phyloP scores from a whole-genome alignment of 1,140 invertebrate species.

The Lethocerus indicus region DNA sequence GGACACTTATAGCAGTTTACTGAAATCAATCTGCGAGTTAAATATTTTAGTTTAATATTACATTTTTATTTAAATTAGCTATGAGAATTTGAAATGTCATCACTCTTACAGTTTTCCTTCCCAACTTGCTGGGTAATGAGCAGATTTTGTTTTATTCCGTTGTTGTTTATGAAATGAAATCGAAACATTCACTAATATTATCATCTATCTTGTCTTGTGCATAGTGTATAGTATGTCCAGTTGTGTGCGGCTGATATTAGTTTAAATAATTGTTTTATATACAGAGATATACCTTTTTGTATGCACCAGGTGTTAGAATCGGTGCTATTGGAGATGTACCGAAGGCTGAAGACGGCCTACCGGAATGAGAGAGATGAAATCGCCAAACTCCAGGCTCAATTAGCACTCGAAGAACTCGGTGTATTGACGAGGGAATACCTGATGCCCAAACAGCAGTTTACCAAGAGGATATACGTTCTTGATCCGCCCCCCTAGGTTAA shows the following conservation, averaged over 20 bases:
- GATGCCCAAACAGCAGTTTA: conserved; percentile 33
- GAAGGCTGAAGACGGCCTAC: conserved; percentile 44
- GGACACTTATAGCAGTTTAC: not conserved
- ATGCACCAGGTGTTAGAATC: conserved; percentile 40
- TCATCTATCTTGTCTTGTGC: not conserved
- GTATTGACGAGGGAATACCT: conserved; percentile 44
- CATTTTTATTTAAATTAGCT: too few species aligned
- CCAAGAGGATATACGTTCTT: conserved; percentile 40
- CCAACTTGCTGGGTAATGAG: not conserved
- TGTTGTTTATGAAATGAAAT: too few species aligned
- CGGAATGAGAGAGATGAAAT: conserved; percentile 45
- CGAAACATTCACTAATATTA: not conserved
- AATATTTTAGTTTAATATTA: too few species aligned
- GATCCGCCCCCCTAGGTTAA: too few species aligned
- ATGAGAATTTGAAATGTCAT: too few species aligned
- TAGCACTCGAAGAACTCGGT: conserved; percentile 60
- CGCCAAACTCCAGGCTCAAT: conserved; percentile 48
- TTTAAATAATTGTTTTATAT: not conserved
- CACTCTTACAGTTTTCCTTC: too few species aligned
- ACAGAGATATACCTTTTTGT: conserved; percentile 10
- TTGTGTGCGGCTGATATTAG: not conserved
- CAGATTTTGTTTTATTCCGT: not conserved
- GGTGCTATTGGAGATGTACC: conserved; percentile 47
- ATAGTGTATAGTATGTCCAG: not conserved
- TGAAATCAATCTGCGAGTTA: too few species aligned